Conservation (phyloP, 2,888 invertebrate genomes). For the Chirona hameri region DNA sequence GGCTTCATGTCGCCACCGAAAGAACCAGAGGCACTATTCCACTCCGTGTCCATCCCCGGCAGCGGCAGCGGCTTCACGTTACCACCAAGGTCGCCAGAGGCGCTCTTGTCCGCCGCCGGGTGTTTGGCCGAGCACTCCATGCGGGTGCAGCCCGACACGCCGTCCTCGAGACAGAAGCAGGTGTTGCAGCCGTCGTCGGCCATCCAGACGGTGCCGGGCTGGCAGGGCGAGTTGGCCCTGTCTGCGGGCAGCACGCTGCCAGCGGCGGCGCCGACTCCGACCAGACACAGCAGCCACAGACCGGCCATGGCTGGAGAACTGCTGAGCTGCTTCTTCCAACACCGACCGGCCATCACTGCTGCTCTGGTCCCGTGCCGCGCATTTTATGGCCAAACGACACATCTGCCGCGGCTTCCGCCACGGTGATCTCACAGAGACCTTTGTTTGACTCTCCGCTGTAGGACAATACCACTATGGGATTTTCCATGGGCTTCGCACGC, state of each 20-base stretch:
- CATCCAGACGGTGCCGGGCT: background rate
- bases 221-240: background rate
- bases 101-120: background rate
- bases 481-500: no score
- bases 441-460: no score
- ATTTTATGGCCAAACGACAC: background rate
- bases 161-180: background rate
- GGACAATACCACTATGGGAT: no score
- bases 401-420: background rate
- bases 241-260: background rate
- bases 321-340: background rate
- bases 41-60: no score
- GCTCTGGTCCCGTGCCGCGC: background rate
- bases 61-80: no score
- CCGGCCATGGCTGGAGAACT: background rate
- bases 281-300: background rate
- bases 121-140: background rate
- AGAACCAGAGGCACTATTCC: no score
- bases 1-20: no score
- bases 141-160: background rate
- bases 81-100: background rate
- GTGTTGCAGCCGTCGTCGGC: slow-evolving; percentile 5
- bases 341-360: background rate
- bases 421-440: background rate
- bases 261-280: background rate